Base-by-base conservation (phyloP, 2,113 vertebrate species). In the Monarcha castaneiventris region DNA sequence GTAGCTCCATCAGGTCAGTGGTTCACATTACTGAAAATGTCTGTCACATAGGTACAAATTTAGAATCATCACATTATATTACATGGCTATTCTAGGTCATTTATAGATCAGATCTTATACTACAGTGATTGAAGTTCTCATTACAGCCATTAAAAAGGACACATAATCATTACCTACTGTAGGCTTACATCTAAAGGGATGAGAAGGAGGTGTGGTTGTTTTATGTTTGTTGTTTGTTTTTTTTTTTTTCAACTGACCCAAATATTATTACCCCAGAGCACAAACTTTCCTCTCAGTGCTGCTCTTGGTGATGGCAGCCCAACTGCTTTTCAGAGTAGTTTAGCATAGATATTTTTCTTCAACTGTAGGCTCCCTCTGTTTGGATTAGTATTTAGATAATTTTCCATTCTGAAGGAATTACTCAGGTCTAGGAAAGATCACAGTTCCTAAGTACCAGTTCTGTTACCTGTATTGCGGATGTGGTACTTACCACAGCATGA, bases 41-140 rank as follows among this genome's bases (percentile, higher is more conserved):
- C 97, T 95, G 98, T 98, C 99, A 99, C 98, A 98, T 94, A 98
- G 97, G 98, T 98, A 98, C 98, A 99, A 98, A 99, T 98, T 98
- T 98, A 98, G 98, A 98, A 98, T 98, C 98, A 98, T 98, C 98
- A 98, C 98, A 98, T 98, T 98, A 98, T 98, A 98, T 98, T 98
- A 99, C 99, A 99, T 99, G 99, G 98, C 99, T 99, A 99, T 98
- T 99, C 98, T 98, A 99, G 98, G 98, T 99, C 97, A 99, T 99
- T 99, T 99, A 99, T 99, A 99, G 98, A 99, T 99, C 98, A 96
- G 98, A 96, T 98, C 98, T 98, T 97, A 97, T 93, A 98, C 98
- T 98, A 99, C 98, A 99, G 98, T 98, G 98, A 99, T 98, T 98
- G 99, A 99, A 99, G 98, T 99, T 98, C 97, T 98, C 97, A 67